phyloP scores from a whole-genome alignment of 2,888 invertebrate genomes.

The Gastrophysa polygoni region DNA sequence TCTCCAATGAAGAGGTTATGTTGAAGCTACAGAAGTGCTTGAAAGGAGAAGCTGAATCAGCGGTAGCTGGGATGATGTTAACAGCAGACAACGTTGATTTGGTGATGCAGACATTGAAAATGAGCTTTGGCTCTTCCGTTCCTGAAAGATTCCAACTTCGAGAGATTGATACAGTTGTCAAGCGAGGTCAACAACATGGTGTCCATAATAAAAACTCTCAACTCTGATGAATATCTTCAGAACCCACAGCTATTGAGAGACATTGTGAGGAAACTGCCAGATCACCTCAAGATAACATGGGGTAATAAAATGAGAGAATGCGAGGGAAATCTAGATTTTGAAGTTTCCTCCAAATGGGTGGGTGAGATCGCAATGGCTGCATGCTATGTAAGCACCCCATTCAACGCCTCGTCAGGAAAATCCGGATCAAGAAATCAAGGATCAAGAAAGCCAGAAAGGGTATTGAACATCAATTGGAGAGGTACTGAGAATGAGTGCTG shows the following conservation, averaged over 20 bases:
- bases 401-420: too few species aligned
- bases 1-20: neutral
- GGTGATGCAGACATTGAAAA: neutral
- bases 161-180: neutral
- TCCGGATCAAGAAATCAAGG: neutral
- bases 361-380: neutral
- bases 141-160: neutral
- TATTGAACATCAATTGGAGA: neutral
- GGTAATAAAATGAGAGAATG: neutral
- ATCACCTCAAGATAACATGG: neutral
- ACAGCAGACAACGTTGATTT: neutral
- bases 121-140: neutral
- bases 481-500: neutral
- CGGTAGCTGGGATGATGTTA: neutral
- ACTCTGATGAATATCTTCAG: neutral
- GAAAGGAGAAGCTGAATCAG: neutral
- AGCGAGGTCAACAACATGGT: neutral
- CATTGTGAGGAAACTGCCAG: neutral
- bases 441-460: neutral
- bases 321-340: neutral
- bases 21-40: too few species aligned
- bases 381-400: neutral
- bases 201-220: neutral
- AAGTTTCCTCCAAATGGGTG: conserved; percentile 5
- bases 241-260: neutral